Conservation (phyloP, 2,113 vertebrate genomes). For the Argyrosomus japonicus region DNA sequence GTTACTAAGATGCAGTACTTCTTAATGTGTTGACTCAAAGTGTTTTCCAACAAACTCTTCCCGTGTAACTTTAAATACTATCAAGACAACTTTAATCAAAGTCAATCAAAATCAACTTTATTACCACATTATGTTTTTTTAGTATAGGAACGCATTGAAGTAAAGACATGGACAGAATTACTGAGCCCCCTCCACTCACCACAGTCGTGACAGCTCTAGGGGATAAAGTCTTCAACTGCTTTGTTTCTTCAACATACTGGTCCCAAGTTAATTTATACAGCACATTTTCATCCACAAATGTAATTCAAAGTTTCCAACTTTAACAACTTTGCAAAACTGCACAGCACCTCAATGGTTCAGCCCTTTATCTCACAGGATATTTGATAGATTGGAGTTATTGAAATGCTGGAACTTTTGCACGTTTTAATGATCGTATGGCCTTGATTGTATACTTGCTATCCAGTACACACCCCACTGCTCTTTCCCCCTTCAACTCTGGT, state of each 20-base stretch:
- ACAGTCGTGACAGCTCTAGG: neutral
- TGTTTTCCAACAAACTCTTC: neutral
- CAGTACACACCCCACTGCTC: neutral
- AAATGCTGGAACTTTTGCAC: neutral
- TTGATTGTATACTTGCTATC: constrained; percentile 10
- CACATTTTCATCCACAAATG: neutral
- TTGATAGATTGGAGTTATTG: neutral
- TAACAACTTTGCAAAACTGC: neutral
- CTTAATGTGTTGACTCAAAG: too few relatives aligned
- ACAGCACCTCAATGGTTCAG: neutral
- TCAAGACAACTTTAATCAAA: too few relatives aligned
- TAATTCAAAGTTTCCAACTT: neutral
- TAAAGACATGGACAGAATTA: too few relatives aligned
- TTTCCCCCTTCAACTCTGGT: neutral
- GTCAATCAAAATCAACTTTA: too few relatives aligned
- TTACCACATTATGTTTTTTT: neutral
- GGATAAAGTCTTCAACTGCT: neutral
- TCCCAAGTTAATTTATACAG: neutral
- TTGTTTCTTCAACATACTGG: neutral
- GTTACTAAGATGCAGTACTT: too few relatives aligned
- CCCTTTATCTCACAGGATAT: neutral
- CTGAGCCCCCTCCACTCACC: neutral
- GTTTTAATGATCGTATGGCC: constrained; percentile 6
- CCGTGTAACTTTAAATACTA: neutral
- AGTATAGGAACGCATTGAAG: neutral